Evolutionary conservation across 2,113 vertebrate species (phyloP).

Genomic region (Balaenoptera acutorostrata): DNA sequence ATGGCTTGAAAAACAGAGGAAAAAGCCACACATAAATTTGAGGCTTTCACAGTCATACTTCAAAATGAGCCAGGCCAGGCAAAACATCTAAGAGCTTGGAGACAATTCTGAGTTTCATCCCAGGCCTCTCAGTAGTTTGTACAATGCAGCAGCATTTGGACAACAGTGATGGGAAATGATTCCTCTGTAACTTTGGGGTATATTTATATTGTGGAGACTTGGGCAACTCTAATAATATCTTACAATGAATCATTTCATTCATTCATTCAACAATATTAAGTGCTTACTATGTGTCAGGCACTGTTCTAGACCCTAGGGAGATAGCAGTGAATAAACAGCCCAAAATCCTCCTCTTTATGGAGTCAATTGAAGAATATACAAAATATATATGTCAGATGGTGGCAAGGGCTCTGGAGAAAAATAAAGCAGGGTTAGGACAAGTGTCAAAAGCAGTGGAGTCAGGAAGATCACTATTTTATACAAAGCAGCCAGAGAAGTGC

Average conservation of each 20-base stretch:
- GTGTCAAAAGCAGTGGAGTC: background rate
- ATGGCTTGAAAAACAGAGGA: conserved; percentile 13
- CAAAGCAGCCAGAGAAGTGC: background rate
- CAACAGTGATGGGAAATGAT: background rate
- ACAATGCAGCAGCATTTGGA: background rate
- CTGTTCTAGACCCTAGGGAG: background rate
- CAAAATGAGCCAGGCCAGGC: background rate
- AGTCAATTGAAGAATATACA: background rate
- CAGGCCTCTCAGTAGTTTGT: background rate
- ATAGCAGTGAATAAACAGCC: background rate
- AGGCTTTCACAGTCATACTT: background rate
- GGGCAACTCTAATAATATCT: background rate
- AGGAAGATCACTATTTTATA: background rate
- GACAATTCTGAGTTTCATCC: conserved; percentile 39
- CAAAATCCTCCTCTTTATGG: background rate
- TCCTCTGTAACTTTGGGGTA: background rate
- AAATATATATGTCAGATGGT: background rate
- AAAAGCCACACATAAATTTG: background rate
- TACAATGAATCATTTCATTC: background rate
- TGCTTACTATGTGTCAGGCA: background rate
- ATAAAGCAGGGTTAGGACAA: background rate
- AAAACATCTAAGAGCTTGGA: background rate
- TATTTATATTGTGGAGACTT: background rate
- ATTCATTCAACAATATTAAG: background rate
- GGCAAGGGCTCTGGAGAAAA: background rate